Percentiles rank a stretch among this genome's conserved stretches.
Evolutionary conservation across 2,797 vertebrate species (phyloP).

Genomic region (Scolopax bukidnonensis): DNA sequence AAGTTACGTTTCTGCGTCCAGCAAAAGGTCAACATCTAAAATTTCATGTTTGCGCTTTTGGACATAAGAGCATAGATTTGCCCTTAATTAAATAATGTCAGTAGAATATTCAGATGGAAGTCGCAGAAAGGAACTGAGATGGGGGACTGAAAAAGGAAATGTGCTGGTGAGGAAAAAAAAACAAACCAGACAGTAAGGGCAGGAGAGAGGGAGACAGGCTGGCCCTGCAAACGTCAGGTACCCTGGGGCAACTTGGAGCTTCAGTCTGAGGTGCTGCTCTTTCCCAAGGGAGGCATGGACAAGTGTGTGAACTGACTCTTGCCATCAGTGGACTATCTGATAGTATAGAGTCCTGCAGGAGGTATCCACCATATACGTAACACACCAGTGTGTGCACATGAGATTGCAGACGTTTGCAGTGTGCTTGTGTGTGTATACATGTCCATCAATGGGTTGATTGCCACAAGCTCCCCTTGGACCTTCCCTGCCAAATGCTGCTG

Average conservation of each 20-base stretch:
- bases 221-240: background rate
- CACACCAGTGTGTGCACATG: background rate
- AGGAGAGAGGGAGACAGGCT: background rate
- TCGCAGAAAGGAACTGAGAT: background rate
- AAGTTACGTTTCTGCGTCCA: background rate
- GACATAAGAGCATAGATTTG: background rate
- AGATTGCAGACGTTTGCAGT: background rate
- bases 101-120: background rate
- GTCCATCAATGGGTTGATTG: background rate
- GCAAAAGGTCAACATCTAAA: background rate
- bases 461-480: background rate
- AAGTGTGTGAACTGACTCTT: background rate
- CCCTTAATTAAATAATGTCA: background rate
- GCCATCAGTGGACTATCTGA: background rate
- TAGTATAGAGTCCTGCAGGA: background rate
- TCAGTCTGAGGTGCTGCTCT: background rate
- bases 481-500: background rate
- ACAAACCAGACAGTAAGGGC: no score
- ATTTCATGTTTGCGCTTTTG: background rate
- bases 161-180: background rate
- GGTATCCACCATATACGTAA: background rate
- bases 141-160: background rate
- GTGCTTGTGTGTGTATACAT: rapidly evolving
- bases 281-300: background rate
- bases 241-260: background rate